Evolutionary conservation across 2,113 vertebrate species (phyloP).

Genomic region (Crypturellus undulatus): DNA sequence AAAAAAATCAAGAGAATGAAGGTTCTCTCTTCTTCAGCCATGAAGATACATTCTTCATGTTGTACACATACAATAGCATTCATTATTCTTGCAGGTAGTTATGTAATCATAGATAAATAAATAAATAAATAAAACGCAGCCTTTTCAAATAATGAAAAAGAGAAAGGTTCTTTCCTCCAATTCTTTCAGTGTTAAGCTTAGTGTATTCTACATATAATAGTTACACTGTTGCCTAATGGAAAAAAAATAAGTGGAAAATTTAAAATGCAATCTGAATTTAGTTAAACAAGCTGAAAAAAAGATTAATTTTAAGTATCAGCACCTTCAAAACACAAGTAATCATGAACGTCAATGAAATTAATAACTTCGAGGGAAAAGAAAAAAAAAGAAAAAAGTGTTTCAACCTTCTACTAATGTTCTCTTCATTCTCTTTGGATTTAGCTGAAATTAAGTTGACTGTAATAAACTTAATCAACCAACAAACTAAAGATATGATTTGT

Average conservation of each 20-base stretch:
- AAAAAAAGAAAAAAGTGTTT: background rate
- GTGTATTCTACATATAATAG: background rate
- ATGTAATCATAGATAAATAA: background rate
- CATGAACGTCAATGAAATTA: conserved; percentile 17
- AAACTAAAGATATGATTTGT: conserved; percentile 7
- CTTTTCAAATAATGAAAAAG: background rate
- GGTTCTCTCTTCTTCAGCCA: background rate
- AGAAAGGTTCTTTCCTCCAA: background rate
- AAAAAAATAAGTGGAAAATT: background rate
- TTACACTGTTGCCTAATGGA: background rate
- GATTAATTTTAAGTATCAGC: background rate
- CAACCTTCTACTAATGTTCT: background rate
- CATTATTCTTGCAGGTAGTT: background rate
- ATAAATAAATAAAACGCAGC: background rate
- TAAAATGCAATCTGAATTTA: background rate
- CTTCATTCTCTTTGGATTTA: background rate
- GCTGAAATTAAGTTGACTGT: background rate
- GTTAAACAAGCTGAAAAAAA: background rate
- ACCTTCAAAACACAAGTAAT: conserved; percentile 2
- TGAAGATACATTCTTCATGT: background rate
- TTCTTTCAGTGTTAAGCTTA: background rate
- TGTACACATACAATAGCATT: background rate
- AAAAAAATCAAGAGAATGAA: background rate
- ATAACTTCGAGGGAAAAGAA: background rate
- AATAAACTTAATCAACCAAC: background rate